A percentile compares a stretch with the other conserved stretches of the same genome.
phyloP scores from a whole-genome alignment of 2,888 invertebrate species.

The Leptinotarsa rubiginosa region DNA sequence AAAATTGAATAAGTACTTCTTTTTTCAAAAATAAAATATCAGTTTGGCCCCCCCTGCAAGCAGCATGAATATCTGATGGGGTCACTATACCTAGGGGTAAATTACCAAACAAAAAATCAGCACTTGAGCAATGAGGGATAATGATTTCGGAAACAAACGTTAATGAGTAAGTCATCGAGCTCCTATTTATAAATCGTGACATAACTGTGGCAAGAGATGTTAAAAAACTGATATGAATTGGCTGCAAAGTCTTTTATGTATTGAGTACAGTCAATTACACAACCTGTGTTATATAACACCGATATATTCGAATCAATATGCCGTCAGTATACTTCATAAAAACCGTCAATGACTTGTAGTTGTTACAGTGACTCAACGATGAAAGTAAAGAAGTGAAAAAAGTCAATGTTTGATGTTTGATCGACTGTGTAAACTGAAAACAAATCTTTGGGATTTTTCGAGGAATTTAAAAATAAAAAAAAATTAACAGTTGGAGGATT shows the following conservation, averaged over 20 bases:
- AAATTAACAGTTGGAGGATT: no score
- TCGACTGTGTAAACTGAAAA: background rate
- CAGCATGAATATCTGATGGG: no score
- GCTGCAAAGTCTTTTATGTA: background rate
- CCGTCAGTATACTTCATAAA: conserved; percentile 3
- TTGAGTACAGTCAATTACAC: background rate
- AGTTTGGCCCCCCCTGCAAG: no score
- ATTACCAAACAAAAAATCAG: no score
- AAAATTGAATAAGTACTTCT: no score
- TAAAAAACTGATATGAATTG: background rate
- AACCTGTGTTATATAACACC: background rate
- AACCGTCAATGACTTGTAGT: conserved; percentile 6
- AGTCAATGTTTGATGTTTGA: background rate
- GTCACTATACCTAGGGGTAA: no score
- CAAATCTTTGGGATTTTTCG: background rate
- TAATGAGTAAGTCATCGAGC: background rate
- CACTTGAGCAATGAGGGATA: background rate
- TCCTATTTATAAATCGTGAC: background rate
- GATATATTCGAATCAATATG: conserved; percentile 8
- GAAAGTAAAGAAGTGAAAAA: background rate
- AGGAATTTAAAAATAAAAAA: background rate
- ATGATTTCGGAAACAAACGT: background rate
- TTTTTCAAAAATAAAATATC: no score
- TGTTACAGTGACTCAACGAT: background rate
- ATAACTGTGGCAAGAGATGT: background rate